Base-by-base conservation (phyloP, 1,140 invertebrate species). In the Streblospio benedicti region DNA sequence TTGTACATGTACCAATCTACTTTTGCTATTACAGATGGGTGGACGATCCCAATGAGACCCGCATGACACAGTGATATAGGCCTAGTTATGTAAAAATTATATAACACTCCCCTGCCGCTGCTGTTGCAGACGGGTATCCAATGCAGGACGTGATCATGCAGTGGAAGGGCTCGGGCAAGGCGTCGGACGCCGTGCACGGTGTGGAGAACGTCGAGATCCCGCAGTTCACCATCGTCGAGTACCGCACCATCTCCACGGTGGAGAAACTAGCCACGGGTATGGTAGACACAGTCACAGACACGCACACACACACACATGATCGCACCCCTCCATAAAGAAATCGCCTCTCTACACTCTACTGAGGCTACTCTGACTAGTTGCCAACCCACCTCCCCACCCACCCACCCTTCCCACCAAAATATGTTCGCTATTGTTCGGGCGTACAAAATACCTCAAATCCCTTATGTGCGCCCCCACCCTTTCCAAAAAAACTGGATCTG, bases 121-220 rank as follows among this genome's bases (percentile, higher is more conserved):
- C 4, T 32, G 35, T 64, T 59, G 20, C 76, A 97, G 94, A 97
- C 83, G 95, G 94, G 3, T 97, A 98, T 79, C 97, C 94, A 0
- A 91, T 95, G 47, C 82, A 86, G 41, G 95, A 97, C 74, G 91
- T 98, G 16, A 87, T 94, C n/a, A 96, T 97, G 90, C 93, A 93
- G 74, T 98, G 94, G 94, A 80, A 71, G 57, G 71, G 69, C 28
- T 75, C 68, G 83, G 88, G 87, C 1, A n/a, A n/a, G n/a, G 87
- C 90, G 1, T 31, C 32, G 23, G 51, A 64, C 3, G 72, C 78
- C 2, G 92, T 97, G 0, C 83, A 89, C 54, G 93, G 93, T 1
- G 90, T 97, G 1, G 89, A 95, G 71, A 87, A 94, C 66, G 90
- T 93, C 1, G 88, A 96, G 74, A 78, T 97, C 47, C 93, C 93